phyloP scores from a whole-genome alignment of 2,888 invertebrate genomes.

The Allacma fusca region DNA sequence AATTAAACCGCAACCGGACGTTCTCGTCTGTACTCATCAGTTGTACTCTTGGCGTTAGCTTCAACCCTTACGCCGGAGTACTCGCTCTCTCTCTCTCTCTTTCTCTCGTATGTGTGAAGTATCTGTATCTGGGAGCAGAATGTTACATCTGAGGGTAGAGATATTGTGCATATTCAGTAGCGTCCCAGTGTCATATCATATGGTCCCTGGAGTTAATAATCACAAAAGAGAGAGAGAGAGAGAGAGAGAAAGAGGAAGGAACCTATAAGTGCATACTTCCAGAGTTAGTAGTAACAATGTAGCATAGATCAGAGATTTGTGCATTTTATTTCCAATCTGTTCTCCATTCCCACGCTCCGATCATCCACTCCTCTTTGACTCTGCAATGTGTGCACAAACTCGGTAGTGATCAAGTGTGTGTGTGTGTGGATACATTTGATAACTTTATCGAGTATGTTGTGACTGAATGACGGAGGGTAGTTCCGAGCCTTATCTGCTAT shows the following conservation, averaged over 20 bases:
- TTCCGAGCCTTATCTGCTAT: not conserved
- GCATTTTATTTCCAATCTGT: constrained; percentile 50
- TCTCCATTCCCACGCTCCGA: constrained; percentile 57
- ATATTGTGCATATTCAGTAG: constrained; percentile 22
- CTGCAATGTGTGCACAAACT: not conserved
- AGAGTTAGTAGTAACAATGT: no score
- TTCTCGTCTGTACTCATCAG: constrained; percentile 30
- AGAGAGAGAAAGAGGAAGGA: constrained; percentile 24
- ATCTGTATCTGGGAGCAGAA: no score
- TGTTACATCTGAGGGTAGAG: not conserved
- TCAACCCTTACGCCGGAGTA: constrained; percentile 16
- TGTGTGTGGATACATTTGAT: constrained; percentile 32
- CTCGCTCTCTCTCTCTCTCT: no score
- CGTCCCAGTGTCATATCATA: constrained; percentile 32
- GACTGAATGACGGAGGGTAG: not conserved
- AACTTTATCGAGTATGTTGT: constrained; percentile 32
- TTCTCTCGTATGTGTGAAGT: no score
- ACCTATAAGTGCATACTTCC: constrained; percentile 8
- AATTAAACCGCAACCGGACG: constrained; percentile 57
- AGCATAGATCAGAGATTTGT: not conserved
- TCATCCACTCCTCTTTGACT: not conserved
- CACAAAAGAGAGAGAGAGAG: constrained; percentile 27
- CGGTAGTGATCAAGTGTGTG: not conserved
- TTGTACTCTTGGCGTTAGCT: not conserved
- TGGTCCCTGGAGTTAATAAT: constrained; percentile 42